Evolutionary conservation across 2,888 invertebrate species (phyloP), one percentile per base, ranked within the genome.

Genomic region (Andrena marginata): DNA sequence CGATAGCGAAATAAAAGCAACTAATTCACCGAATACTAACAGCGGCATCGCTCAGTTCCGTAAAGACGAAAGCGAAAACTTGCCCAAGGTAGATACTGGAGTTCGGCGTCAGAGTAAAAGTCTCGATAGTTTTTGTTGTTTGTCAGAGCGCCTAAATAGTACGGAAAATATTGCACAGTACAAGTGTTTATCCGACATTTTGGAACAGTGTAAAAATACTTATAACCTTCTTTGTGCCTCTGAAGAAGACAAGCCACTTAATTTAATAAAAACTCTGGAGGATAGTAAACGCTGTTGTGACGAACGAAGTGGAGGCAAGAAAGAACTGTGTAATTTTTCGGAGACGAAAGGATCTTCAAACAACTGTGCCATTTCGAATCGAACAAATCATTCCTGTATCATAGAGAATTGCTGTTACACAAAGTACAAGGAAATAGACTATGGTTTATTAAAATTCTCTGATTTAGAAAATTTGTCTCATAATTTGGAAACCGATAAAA

Each of bases 401-500:
- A 60, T 76, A 72, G 83, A 81, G 48, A 70, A 74, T 74, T 85
- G 72, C 31, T 84, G 56, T 73, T 77, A 76, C 6, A 65, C 65
- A 75, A 85, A 86, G 78, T 89, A 84, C 85, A 88, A 89, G 80
- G 73, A 80, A 62, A 33, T 86, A 69, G 81, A 84, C 64, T 87
- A 89, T 49, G 84, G 82, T 84, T 87, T 90, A 79, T 69, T 87
- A 59, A 89, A 88, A 78, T 65, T 89, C 20, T 89, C 84, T 7
- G 84, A 90, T 59, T 74, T 86, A 56, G 70, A 84, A 56, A 72
- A 75, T 33, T 82, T 79, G 73, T 84, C 86, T 56, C 64, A 54
- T 73, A 82, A 82, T 29, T 74, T 77, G 13, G 70, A 80, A 69
- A 65, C 33, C 16, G 64, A 80, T n/a, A 79, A 78, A 64, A 51